Evolutionary conservation across 37 sponge, comb jelly and placozoan species (phyloP), one percentile per base, ranked within the genome.

Genomic region (Haliclona indistincta): DNA sequence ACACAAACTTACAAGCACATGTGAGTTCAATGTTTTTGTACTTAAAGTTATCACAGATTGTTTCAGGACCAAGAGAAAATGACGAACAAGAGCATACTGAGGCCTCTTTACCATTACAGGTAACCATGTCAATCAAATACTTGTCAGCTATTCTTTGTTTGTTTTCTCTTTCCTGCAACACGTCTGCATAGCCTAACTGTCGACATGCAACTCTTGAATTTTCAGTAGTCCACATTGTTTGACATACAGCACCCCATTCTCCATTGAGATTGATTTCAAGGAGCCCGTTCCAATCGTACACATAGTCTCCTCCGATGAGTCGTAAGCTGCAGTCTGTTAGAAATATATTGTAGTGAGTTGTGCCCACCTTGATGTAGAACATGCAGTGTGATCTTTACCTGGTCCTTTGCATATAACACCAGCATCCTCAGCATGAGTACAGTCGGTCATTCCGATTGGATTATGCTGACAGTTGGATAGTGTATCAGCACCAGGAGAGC

Each of bases 341-440:
- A 61, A 28, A 29, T 61, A 61, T 61, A n/a, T n/a, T 29, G 63
- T 61, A 30, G 63, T n/a, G 25, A 20, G 15, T 11, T 28, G 33
- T n/a, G 63, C 15, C 8, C 7, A 28, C 23, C 7, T 61, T 10
- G 10, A 30, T n/a, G 67, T 66, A 66, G 6, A 58, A 58, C 26
- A n/a, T 17, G 51, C 13, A 47, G 51, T 47, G 15, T 47, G 15
- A 47, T 17, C 15, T 17, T 47, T 47, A 47, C 51, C 51, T 17
- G 51, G 51, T 47, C 51, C 51, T 47, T 47, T 15, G n/a, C 75
- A 74, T 11, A 30, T 25, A 26, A 74, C 63, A 47, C 63, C 63
- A 61, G 63, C 75, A 74, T 74, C 75, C 36, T 74, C 60, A n/a
- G 37, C 38, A 74, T 74, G 75, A 63, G 75, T 74, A 20, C 75